These are phyloP conservation scores for Eulemur macaco DNA, from an alignment of 2,113 vertebrate genomes.

Conservation along the genomic window DNA sequence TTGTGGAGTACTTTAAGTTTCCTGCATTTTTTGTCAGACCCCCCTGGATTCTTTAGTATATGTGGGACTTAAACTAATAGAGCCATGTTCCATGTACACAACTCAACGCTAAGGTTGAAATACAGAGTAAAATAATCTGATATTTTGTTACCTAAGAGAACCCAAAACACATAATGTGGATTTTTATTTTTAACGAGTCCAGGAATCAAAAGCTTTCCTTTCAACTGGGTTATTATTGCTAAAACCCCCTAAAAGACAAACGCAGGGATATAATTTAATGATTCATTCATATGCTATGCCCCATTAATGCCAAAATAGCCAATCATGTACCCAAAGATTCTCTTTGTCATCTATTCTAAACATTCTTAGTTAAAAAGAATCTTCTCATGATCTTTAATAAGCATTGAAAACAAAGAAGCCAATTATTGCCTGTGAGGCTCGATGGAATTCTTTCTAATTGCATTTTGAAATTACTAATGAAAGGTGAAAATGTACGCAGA, in stretches of 20 bases:
- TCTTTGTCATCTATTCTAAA: background rate
- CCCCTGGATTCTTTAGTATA: background rate
- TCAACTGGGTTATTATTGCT: background rate
- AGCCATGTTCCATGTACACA: background rate
- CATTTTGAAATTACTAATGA: slow-evolving; percentile 63
- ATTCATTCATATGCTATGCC: background rate
- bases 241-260: background rate
- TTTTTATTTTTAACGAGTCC: background rate
- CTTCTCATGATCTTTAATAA: background rate
- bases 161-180: background rate
- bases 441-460: slow-evolving; percentile 55
- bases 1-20: background rate
- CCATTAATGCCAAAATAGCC: background rate
- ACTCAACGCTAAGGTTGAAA: background rate
- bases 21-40: background rate
- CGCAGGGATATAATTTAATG: background rate
- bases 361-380: background rate
- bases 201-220: background rate
- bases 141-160: slow-evolving; percentile 14
- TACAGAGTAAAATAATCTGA: background rate
- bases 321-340: background rate
- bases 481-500: slow-evolving; percentile 32
- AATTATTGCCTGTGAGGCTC: slow-evolving; percentile 22
- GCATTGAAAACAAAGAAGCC: background rate
- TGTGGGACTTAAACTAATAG: background rate